Evolutionary conservation across 2,113 vertebrate genomes (phyloP).

Genomic region (Aldabrachelys gigantea): DNA sequence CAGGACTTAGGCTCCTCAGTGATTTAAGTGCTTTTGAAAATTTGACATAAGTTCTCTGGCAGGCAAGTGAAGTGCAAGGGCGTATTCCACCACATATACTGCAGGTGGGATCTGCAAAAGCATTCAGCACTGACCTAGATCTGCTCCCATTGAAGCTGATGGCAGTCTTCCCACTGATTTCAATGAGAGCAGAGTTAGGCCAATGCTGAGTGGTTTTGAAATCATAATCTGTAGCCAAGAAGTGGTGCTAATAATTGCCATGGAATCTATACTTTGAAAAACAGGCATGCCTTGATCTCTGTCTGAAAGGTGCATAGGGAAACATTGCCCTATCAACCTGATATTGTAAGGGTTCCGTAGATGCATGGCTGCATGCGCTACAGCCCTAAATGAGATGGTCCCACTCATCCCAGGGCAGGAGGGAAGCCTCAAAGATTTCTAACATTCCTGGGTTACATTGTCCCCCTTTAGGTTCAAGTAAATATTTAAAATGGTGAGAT

Average conservation of each 20-base stretch:
- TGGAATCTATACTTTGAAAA: not conserved
- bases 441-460: not conserved
- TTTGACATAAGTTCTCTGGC: not conserved
- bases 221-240: not conserved
- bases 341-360: not conserved
- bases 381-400: not conserved
- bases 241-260: not conserved
- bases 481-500: not conserved
- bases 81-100: not conserved
- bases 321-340: not conserved
- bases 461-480: not conserved
- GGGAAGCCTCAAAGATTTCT: not conserved
- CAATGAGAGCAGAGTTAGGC: not conserved
- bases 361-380: not conserved
- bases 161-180: not conserved
- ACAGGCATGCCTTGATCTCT: not conserved
- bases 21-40: rapidly evolving
- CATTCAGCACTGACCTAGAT: not conserved
- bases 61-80: not conserved
- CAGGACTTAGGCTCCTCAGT: not conserved
- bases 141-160: not conserved
- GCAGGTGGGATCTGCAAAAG: not conserved
- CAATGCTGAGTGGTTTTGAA: not conserved
- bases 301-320: not conserved
- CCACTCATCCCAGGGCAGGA: not conserved